Evolutionary conservation across 2,113 vertebrate genomes (phyloP).

Genomic region (Pluvialis apricaria): DNA sequence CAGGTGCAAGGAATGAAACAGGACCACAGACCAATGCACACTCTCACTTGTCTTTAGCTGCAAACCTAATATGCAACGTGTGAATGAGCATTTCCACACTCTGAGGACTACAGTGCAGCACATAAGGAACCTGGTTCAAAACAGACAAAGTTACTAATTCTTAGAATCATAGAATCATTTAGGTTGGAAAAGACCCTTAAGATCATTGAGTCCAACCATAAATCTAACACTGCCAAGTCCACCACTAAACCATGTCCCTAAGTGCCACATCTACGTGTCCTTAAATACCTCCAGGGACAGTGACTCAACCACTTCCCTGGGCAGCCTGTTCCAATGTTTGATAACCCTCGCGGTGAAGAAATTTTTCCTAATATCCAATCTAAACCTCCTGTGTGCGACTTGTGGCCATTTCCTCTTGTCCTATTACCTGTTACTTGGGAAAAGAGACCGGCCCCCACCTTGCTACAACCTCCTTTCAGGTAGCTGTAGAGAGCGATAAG

Average conservation of each 20-base stretch:
- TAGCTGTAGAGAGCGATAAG: background rate
- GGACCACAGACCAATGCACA: rapidly evolving
- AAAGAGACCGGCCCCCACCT: background rate
- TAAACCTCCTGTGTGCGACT: background rate
- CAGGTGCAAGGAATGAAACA: background rate
- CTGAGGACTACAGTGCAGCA: background rate
- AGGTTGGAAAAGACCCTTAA: background rate
- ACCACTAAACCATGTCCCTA: background rate
- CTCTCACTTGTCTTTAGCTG: background rate
- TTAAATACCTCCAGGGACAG: background rate
- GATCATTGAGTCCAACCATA: background rate
- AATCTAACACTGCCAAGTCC: background rate
- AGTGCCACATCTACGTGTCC: background rate
- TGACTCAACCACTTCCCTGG: background rate
- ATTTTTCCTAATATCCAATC: background rate
- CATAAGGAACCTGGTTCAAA: background rate
- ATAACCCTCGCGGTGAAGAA: background rate
- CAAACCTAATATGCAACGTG: background rate
- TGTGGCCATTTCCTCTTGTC: background rate
- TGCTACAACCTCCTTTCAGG: background rate
- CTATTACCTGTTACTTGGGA: background rate
- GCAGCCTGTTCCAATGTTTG: background rate
- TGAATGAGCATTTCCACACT: background rate
- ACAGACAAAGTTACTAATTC: background rate
- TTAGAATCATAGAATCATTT: background rate